Evolutionary conservation across 2,888 invertebrate genomes (phyloP).

Genomic region (Caenorhabditis sp.): DNA sequence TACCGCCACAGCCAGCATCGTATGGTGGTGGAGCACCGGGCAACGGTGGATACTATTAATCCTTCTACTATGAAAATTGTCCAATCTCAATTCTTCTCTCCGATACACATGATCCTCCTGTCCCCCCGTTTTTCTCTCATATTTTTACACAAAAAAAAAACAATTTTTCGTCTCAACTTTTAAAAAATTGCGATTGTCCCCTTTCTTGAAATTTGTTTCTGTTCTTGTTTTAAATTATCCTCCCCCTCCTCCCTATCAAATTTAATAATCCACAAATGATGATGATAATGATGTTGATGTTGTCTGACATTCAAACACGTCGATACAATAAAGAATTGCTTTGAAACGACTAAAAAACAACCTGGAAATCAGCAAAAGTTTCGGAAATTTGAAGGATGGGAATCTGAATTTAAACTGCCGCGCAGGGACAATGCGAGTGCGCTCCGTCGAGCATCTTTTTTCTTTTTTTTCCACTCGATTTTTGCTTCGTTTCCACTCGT

Average conservation of each 20-base stretch:
- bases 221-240: too few relatives aligned
- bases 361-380: not conserved
- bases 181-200: too few relatives aligned
- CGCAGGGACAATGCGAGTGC: constrained; percentile 12
- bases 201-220: too few relatives aligned
- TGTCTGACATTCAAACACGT: too few relatives aligned
- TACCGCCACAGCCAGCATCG: not conserved
- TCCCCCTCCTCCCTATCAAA: too few relatives aligned
- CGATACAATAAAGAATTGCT: too few relatives aligned
- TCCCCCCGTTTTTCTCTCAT: not conserved
- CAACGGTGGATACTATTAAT: not conserved
- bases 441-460: constrained; percentile 21
- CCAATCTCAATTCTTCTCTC: not conserved
- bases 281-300: too few relatives aligned
- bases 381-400: not conserved
- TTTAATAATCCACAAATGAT: too few relatives aligned
- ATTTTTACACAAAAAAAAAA: too few relatives aligned
- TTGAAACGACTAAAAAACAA: not conserved
- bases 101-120: not conserved
- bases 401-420: not conserved
- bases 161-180: too few relatives aligned
- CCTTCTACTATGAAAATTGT: not conserved
- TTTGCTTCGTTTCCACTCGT: constrained; percentile 3
- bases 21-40: not conserved
- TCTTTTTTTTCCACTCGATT: constrained; percentile 3